A percentile compares a stretch with the other conserved stretches of the same genome.
phyloP scores from a whole-genome alignment of 2,888 invertebrate species.

The Ophioninae sp. region DNA sequence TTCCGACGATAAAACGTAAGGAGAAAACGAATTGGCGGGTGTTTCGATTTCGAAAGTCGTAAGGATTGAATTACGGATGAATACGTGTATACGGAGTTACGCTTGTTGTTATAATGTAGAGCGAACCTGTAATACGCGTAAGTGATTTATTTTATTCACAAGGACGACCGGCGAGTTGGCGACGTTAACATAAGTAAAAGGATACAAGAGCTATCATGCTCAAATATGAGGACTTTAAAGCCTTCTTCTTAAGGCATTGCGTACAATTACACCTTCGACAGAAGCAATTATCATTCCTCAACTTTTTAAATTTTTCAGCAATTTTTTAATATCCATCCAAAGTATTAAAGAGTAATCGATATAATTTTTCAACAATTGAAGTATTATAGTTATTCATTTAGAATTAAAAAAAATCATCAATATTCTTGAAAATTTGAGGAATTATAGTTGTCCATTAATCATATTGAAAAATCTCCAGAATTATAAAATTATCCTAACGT shows the following conservation, averaged over 20 bases:
- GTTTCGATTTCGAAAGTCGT: constrained; percentile 42
- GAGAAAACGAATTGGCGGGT: constrained; percentile 25
- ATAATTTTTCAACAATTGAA: too few species aligned
- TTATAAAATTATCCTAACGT: too few species aligned
- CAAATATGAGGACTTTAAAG: constrained; percentile 6
- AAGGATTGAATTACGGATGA: neutral
- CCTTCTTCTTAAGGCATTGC: neutral
- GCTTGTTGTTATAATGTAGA: neutral
- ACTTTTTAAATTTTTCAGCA: too few species aligned
- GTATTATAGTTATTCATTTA: too few species aligned
- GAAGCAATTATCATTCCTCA: too few species aligned
- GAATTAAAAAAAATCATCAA: too few species aligned
- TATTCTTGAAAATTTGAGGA: too few species aligned
- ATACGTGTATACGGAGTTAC: neutral
- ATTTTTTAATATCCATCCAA: too few species aligned
- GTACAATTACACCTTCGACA: too few species aligned
- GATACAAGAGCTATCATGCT: constrained; percentile 27
- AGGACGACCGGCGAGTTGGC: constrained; percentile 44
- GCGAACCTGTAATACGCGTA: constrained; percentile 10
- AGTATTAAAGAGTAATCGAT: too few species aligned
- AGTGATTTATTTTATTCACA: constrained; percentile 53
- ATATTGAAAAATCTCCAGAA: too few species aligned
- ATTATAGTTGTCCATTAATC: too few species aligned
- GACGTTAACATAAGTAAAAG: constrained; percentile 39
- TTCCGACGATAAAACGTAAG: constrained; percentile 20